phyloP scores from a whole-genome alignment of 2,113 vertebrate species.

The Sakesphorus luctuosus region DNA sequence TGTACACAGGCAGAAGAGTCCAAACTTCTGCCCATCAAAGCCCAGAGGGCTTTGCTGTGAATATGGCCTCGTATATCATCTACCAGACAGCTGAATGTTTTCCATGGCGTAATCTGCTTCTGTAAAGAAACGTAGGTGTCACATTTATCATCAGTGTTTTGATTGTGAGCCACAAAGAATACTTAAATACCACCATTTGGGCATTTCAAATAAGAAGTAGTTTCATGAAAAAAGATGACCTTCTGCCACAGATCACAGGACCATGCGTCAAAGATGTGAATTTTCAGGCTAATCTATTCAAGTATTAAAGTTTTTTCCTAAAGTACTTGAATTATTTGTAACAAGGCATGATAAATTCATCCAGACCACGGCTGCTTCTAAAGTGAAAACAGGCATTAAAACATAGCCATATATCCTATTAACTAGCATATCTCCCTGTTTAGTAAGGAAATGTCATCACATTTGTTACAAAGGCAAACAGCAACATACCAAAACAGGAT shows the following conservation, averaged over 20 bases:
- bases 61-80: slow-evolving; percentile 39
- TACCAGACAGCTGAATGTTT: slow-evolving; percentile 28
- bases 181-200: slow-evolving; percentile 56
- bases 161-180: slow-evolving; percentile 48
- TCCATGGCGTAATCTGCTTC: slow-evolving; percentile 48
- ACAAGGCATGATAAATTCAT: slow-evolving; percentile 6
- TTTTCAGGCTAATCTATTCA: background rate
- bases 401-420: slow-evolving; percentile 66
- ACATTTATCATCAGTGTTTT: slow-evolving; percentile 60
- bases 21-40: slow-evolving; percentile 31
- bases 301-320: slow-evolving; percentile 24
- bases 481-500: slow-evolving; percentile 77
- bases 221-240: slow-evolving; percentile 17
- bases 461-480: slow-evolving; percentile 76
- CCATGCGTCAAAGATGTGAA: background rate
- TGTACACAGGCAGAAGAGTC: background rate
- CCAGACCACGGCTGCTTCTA: background rate
- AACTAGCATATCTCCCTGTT: slow-evolving; percentile 45
- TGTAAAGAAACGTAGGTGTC: slow-evolving; percentile 46
- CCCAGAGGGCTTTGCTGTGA: slow-evolving; percentile 42
- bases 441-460: slow-evolving; percentile 69
- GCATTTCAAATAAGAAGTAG: background rate
- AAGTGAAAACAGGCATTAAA: slow-evolving; percentile 49
- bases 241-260: background rate
- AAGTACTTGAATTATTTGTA: slow-evolving; percentile 25